Base-by-base conservation (phyloP, 2,888 invertebrate genomes). In the Tenthredo notha region DNA sequence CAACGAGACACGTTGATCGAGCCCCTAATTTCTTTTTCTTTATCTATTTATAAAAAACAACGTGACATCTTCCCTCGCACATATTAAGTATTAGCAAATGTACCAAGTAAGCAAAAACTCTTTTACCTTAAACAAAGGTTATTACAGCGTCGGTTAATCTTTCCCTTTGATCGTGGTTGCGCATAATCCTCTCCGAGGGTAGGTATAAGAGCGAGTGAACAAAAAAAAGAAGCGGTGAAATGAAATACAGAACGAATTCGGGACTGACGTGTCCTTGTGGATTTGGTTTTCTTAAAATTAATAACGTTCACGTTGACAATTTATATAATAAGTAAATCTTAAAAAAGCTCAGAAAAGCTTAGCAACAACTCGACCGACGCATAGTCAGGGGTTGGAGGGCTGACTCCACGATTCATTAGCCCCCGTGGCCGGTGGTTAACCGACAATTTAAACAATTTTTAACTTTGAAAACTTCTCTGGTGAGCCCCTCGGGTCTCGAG, bases 361-460 rank as follows among this genome's bases (percentile, higher is more conserved):
- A 33, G 67, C 67, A 33, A 33, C 67, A 33, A 67, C 12, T 67
- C 67, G 67, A 67, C 67, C 67, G 75, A 43, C 40, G 85, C 82
- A 86, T 70, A 40, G 61, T 85, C 84, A 86, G 85, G 85, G 86
- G 82, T 78, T 86, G 84, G 85, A 86, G 33, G 33, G 67, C 67
- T 33, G 29, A 88, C 89, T 90, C 90, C 89, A 90, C 90, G 92
- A 91, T 92, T 92, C 91, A 91, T 92, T 92, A 92, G 90, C 92
- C 90, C 89, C 91, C 90, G 89, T 90, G 92, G 91, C 91, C 90
- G 90, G 90, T 90, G 91, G 92, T 92, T 92, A 92, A 91, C 90
- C 91, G 90, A 92, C 91, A 92, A 92, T 92, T 92, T 92, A 89
- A 92, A 90, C 92, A 92, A 92, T 92, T 92, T 92, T 92, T 92